phyloP scores from a whole-genome alignment of 2,888 invertebrate genomes.

The Ophioninae sp. region DNA sequence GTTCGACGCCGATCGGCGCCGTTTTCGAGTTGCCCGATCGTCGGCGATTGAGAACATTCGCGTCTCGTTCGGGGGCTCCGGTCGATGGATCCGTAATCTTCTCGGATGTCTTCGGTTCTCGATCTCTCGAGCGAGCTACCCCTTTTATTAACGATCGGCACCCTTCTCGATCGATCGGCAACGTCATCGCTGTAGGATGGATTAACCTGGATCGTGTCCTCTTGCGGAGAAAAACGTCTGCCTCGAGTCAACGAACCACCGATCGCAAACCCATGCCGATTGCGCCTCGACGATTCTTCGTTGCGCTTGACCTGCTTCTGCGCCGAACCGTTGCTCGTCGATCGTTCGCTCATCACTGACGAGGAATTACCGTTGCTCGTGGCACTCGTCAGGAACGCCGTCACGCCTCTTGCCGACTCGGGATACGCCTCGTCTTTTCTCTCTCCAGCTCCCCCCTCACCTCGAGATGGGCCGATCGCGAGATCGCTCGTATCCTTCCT shows the following conservation, averaged over 20 bases:
- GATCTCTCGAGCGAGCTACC: conserved; percentile 44
- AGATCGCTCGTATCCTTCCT: conserved; percentile 31
- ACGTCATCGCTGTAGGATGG: conserved; percentile 20
- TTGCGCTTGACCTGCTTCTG: conserved; percentile 63
- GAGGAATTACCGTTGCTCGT: conserved; percentile 64
- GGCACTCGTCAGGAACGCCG: conserved; percentile 36
- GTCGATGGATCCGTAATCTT: conserved; percentile 46
- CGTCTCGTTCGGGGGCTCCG: conserved; percentile 51
- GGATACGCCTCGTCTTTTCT: conserved; percentile 32
- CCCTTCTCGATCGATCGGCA: conserved; percentile 35
- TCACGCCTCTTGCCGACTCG: conserved; percentile 33
- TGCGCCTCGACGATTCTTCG: conserved; percentile 47
- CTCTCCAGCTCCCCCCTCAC: conserved; percentile 41
- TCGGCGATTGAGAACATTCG: conserved; percentile 60
- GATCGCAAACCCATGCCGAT: conserved; percentile 31
- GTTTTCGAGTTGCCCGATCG: conserved; percentile 29
- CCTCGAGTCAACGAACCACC: conserved; percentile 59
- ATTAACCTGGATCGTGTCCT: conserved; percentile 29
- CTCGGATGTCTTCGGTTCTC: conserved; percentile 46
- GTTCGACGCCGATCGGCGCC: conserved; percentile 22
- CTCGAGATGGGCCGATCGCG: conserved; percentile 21
- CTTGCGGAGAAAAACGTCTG: conserved; percentile 37
- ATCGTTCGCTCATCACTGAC: conserved; percentile 22
- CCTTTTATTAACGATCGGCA: conserved; percentile 41
- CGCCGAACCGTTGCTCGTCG: conserved; percentile 61